Conservation (phyloP, 2,113 vertebrate genomes). For the Isurus oxyrinchus region DNA sequence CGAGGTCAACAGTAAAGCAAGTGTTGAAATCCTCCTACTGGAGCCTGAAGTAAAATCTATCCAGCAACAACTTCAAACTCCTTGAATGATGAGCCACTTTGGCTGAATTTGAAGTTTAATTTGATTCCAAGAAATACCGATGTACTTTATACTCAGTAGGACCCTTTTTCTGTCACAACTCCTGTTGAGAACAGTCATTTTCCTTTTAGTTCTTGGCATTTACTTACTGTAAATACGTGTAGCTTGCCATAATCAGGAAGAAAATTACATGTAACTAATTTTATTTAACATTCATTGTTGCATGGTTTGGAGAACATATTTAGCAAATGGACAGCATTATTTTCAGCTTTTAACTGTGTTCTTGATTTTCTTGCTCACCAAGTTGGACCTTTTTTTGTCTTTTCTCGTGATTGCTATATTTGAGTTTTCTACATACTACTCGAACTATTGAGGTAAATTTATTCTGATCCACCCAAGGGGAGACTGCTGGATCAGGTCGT, state of each 20-base stretch:
- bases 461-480: neutral
- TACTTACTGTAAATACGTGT: neutral
- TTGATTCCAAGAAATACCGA: neutral
- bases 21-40: neutral
- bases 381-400: neutral
- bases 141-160: neutral
- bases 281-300: neutral
- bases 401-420: neutral
- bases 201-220: neutral
- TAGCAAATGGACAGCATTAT: neutral
- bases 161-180: neutral
- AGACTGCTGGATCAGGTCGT: neutral
- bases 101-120: neutral
- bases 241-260: neutral
- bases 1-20: neutral
- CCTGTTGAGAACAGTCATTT: neutral
- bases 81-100: neutral
- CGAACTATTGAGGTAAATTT: neutral
- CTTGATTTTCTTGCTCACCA: neutral
- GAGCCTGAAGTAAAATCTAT: neutral
- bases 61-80: neutral
- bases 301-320: neutral
- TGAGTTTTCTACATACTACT: neutral
- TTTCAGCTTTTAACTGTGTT: neutral
- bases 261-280: neutral